phyloP scores from a whole-genome alignment of 2,888 invertebrate genomes.

The Phymatocera aterrima region DNA sequence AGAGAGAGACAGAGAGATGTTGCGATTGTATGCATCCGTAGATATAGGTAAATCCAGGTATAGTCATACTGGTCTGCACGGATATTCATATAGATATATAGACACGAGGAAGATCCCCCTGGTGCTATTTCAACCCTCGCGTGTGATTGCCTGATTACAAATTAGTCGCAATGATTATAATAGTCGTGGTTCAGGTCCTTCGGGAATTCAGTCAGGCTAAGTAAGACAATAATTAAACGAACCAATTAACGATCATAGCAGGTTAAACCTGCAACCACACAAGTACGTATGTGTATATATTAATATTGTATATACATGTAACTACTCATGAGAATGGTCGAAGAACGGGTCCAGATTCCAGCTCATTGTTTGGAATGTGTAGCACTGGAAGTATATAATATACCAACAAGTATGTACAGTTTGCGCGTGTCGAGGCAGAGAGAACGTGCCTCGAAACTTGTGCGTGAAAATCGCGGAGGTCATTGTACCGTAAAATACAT shows the following conservation, averaged over 20 bases:
- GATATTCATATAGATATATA: neutral
- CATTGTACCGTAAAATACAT: constrained; percentile 36
- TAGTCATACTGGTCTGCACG: too few relatives aligned
- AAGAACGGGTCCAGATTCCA: neutral
- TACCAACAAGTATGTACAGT: too few relatives aligned
- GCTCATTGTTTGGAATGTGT: too few relatives aligned
- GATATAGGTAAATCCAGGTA: neutral
- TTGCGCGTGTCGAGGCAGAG: neutral
- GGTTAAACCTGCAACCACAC: neutral
- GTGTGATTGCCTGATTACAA: constrained; percentile 30
- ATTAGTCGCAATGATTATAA: neutral
- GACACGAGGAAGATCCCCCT: neutral
- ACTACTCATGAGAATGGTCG: neutral
- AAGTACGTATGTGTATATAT: neutral
- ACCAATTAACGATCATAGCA: constrained; percentile 7
- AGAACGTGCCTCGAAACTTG: neutral
- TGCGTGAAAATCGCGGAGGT: constrained; percentile 35
- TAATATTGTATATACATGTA: too few relatives aligned
- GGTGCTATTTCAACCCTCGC: neutral
- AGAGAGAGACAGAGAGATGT: too few relatives aligned
- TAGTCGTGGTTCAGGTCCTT: neutral
- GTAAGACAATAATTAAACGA: constrained; percentile 22
- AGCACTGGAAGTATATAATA: too few relatives aligned
- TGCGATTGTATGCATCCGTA: neutral
- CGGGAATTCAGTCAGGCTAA: neutral